These are phyloP conservation scores for Tiphia femorata DNA, from an alignment of 2,888 invertebrate genomes.

Conservation along the genomic window DNA sequence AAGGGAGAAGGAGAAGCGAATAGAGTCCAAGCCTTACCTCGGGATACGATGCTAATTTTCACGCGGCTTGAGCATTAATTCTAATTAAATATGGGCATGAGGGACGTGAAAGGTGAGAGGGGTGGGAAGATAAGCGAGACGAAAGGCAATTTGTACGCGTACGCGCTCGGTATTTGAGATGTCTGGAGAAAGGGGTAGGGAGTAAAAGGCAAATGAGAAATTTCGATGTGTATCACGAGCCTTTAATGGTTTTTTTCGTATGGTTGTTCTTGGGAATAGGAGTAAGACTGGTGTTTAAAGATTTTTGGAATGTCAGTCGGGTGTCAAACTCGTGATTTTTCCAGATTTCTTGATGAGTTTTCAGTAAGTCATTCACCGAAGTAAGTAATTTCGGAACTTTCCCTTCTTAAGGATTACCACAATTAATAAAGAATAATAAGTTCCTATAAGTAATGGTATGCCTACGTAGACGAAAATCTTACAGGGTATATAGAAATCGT, in stretches of 20 bases:
- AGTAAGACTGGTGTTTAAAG: too few relatives aligned
- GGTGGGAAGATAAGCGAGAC: constrained; percentile 47
- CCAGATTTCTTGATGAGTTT: too few relatives aligned
- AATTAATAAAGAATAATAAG: too few relatives aligned
- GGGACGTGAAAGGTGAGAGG: constrained; percentile 14
- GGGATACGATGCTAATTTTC: constrained; percentile 53
- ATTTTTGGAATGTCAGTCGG: too few relatives aligned
- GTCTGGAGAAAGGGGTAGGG: constrained; percentile 33
- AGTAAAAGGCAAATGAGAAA: constrained; percentile 26
- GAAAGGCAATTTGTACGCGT: constrained; percentile 56
- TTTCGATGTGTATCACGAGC: constrained; percentile 35
- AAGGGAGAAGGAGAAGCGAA: background rate
- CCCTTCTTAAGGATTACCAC: too few relatives aligned
- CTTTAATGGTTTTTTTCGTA: constrained; percentile 31
- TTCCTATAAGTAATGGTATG: too few relatives aligned
- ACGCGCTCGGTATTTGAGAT: constrained; percentile 47
- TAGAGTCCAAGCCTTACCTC: constrained; percentile 1
- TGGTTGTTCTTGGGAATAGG: too few relatives aligned
- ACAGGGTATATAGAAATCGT: too few relatives aligned
- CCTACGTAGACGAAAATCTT: too few relatives aligned
- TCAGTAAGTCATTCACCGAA: too few relatives aligned
- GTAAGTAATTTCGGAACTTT: too few relatives aligned
- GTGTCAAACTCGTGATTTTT: too few relatives aligned
- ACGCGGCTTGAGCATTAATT: constrained; percentile 54
- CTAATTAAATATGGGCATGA: constrained; percentile 56